Conservation (phyloP, 1,140 invertebrate species). For the Dendrolimus punctatus region DNA sequence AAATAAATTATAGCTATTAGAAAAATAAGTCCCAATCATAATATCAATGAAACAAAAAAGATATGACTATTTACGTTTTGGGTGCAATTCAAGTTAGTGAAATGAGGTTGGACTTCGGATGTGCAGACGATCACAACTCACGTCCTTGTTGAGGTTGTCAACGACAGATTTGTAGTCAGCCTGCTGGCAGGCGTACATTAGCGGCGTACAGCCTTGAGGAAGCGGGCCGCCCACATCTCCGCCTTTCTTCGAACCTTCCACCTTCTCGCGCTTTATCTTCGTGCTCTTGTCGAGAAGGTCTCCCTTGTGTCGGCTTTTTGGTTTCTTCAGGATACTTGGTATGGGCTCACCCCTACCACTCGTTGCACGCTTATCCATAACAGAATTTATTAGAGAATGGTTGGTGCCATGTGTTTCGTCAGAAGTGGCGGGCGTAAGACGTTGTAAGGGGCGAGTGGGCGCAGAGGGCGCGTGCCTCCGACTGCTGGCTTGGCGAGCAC, state of each 20-base stretch:
- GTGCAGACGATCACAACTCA: slow-evolving; percentile 34
- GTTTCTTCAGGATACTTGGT: slow-evolving; percentile 60
- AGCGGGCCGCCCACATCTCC: slow-evolving; percentile 53
- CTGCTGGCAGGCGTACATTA: slow-evolving; percentile 94
- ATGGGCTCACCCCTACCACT: slow-evolving; percentile 55
- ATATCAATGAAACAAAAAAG: too few species aligned
- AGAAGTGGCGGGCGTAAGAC: slow-evolving; percentile 8
- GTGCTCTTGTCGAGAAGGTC: slow-evolving; percentile 57
- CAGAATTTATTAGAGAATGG: slow-evolving; percentile 30
- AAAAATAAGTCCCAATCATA: too few species aligned
- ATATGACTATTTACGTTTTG: too few species aligned
- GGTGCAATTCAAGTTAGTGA: too few species aligned
- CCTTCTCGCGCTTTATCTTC: slow-evolving; percentile 56
- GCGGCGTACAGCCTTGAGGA: slow-evolving; percentile 77
- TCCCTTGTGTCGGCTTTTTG: slow-evolving; percentile 40
- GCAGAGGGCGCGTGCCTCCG: slow-evolving; percentile 55
- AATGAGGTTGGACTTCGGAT: too few species aligned
- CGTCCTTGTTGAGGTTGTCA: slow-evolving; percentile 65
- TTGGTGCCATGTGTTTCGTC: slow-evolving; percentile 28
- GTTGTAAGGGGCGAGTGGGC: slow-evolving; percentile 42
- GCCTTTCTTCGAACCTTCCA: slow-evolving; percentile 35
- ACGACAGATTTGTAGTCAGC: slow-evolving; percentile 67
- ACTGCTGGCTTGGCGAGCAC: slow-evolving; percentile 30
- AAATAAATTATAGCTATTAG: too few species aligned
- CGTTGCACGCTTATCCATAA: slow-evolving; percentile 58